These are phyloP conservation scores for Cynopterus brachyotis DNA, from an alignment of 2,113 vertebrate species.

Conservation along the genomic window DNA sequence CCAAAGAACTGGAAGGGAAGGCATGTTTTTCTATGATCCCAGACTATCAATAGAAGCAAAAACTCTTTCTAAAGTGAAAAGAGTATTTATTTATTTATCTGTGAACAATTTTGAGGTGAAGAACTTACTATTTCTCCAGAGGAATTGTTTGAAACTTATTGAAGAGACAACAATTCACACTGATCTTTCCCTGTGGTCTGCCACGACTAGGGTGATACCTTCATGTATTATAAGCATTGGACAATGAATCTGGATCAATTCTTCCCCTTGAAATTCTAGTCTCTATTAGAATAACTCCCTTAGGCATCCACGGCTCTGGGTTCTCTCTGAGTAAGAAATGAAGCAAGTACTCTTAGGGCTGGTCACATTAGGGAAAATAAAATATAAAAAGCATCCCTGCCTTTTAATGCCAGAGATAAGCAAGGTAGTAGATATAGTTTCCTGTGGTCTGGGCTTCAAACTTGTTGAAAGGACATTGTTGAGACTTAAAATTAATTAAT, in stretches of 20 bases:
- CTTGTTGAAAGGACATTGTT: neutral
- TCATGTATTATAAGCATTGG: neutral
- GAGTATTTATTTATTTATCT: constrained; percentile 22
- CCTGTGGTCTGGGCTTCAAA: neutral
- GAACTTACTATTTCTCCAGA: neutral
- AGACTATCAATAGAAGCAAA: neutral
- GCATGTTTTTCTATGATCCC: neutral
- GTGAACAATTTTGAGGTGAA: neutral
- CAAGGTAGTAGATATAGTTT: neutral
- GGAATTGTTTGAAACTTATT: neutral
- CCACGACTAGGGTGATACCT: neutral
- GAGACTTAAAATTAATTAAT: neutral
- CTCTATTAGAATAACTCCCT: neutral
- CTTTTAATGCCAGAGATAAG: neutral
- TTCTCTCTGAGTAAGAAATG: constrained; percentile 11
- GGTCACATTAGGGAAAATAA: neutral
- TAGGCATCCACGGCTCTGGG: neutral
- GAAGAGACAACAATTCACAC: neutral
- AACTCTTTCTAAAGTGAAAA: neutral
- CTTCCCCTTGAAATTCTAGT: constrained; percentile 23
- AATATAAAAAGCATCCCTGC: neutral
- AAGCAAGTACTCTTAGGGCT: neutral
- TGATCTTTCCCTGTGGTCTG: neutral
- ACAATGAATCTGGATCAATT: neutral
- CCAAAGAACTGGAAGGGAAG: neutral